phyloP scores from a whole-genome alignment of 2,113 vertebrate species.

The Periophthalmodon schlosseri region DNA sequence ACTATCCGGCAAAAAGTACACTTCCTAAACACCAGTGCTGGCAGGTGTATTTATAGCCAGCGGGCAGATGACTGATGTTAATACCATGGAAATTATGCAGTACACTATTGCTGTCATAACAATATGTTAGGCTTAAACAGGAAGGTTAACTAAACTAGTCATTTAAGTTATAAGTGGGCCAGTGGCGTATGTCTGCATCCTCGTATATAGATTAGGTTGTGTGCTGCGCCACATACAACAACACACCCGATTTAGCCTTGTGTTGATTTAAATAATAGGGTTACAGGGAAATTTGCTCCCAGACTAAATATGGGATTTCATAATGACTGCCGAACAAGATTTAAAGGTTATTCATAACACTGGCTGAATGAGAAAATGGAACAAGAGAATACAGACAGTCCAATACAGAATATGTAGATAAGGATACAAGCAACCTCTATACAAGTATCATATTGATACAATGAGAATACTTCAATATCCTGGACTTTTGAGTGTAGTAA shows the following conservation, averaged over 20 bases:
- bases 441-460: not conserved
- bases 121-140: constrained; percentile 77
- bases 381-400: not conserved
- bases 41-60: constrained; percentile 81
- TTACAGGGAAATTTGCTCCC: not conserved
- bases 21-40: constrained; percentile 73
- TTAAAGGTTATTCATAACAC: constrained; percentile 31
- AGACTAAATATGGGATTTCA: constrained; percentile 16
- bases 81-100: constrained; percentile 82
- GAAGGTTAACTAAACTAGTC: constrained; percentile 83
- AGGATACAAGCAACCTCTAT: not conserved
- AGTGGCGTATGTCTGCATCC: constrained; percentile 62
- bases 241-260: constrained; percentile 24
- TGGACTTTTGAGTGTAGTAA: not conserved
- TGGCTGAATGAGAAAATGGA: constrained; percentile 6
- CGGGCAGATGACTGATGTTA: constrained; percentile 83
- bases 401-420: not conserved
- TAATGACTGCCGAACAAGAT: constrained; percentile 16
- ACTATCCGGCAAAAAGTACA: constrained; percentile 70
- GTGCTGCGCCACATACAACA: constrained; percentile 11
- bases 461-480: not conserved
- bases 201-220: constrained; percentile 35
- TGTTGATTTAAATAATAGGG: constrained; percentile 41
- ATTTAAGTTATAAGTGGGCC: constrained; percentile 83
- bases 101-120: constrained; percentile 75